Base-by-base conservation (phyloP, 2,797 vertebrate species). In the Pseudochromis fuscus region DNA sequence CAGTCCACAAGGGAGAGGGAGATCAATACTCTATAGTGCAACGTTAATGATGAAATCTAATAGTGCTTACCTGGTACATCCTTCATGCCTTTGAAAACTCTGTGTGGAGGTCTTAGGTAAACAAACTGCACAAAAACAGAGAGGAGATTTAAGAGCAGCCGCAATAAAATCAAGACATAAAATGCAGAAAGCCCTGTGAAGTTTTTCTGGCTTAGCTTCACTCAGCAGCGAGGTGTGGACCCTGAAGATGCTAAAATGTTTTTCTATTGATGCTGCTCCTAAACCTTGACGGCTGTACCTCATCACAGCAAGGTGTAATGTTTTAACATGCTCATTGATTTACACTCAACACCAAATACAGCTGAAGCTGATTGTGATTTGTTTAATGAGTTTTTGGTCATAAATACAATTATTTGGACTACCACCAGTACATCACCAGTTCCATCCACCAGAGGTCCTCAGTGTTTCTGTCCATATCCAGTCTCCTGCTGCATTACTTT, bases 71-170 rank as follows among this genome's bases (percentile, higher is more conserved):
- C 82, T 79, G 58, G 61, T 82, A 86, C 78, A 84, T 82, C 72
- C 77, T 70, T 88, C 82, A 52, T 81, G 80, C 67, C 76, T 85
- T 76, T 82, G 68, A 73, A 81, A 80, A 73, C 67, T 79, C 68
- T 35, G 45, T 35, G 45, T 63, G 49, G 38, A 25, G 64, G 62
- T 71, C 53, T 93, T 89, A 94, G 83, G 93, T 94, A 80, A 94
- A 95, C 86, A 95, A 89, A 90, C 94, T 94, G 90, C 62, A 88
- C 13, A 79, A 30, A 77, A 73, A 79, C 18, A 70, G 56, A 48
- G 63, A 31, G 57, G 25, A 56, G 2, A 73, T 68, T 66, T 38
- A 40, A 46, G 35, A 76, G 51, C 2, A 3, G 6, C 7, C 31
- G 18, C 13, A 11, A 52, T 31, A 35, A 35, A 57, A 24, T 31